These are phyloP conservation scores for Odontothrips loti DNA, from an alignment of 2,888 invertebrate species.

Conservation along the genomic window DNA sequence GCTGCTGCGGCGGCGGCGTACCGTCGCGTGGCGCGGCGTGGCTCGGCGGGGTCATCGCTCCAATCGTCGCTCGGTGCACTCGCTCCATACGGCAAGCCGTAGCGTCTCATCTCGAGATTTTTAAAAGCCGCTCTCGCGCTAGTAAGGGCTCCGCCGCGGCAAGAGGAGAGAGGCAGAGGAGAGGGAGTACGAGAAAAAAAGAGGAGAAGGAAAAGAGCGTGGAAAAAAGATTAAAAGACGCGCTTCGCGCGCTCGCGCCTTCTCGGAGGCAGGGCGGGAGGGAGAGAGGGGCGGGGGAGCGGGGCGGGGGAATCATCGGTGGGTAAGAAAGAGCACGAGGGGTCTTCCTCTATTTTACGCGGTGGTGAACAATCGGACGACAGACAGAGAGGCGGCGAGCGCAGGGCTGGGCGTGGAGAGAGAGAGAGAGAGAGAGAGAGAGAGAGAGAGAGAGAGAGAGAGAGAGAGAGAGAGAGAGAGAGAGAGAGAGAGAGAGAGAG, in stretches of 20 bases:
- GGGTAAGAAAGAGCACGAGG: neutral
- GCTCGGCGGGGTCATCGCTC: slow-evolving; percentile 1
- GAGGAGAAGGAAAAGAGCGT: neutral
- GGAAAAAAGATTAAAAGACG: neutral
- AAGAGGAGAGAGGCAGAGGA: neutral
- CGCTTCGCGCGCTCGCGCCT: neutral
- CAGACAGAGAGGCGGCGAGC: slow-evolving; percentile 1
- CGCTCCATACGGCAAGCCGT: neutral
- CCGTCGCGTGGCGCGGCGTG: neutral
- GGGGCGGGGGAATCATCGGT: neutral
- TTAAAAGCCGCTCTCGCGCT: neutral
- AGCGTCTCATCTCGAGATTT: neutral
- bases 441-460: slow-evolving; percentile 12
- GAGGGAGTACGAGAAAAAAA: neutral
- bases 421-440: slow-evolving; percentile 10
- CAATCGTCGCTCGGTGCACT: neutral
- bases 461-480: neutral
- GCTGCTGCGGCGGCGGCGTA: neutral
- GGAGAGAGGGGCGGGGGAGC: neutral
- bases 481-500: neutral
- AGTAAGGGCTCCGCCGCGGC: neutral
- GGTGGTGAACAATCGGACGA: neutral
- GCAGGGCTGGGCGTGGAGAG: neutral
- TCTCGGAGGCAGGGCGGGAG: neutral
- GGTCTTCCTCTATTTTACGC: neutral